Conservation (phyloP, 2,888 invertebrate genomes). For the Cyrtodaria siliqua region DNA sequence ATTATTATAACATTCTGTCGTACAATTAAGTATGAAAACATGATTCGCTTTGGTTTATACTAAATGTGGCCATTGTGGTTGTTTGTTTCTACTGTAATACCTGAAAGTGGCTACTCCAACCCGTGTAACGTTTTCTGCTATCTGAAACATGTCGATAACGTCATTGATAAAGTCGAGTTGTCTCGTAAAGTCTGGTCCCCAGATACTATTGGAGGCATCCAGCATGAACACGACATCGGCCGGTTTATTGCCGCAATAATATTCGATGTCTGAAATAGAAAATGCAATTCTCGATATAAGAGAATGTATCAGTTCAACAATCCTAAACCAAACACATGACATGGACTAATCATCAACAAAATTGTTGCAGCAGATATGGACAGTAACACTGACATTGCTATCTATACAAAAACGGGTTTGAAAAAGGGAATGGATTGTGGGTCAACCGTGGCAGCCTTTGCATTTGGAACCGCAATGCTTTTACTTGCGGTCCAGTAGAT, state of each 20-base stretch:
- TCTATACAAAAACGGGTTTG: background rate
- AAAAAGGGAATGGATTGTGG: background rate
- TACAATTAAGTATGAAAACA: no score
- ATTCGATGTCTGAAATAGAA: conserved; percentile 63
- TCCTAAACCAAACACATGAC: no score
- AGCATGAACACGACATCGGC: conserved; percentile 77
- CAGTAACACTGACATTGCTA: background rate
- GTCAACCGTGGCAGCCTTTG: no score
- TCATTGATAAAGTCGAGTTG: conserved; percentile 79
- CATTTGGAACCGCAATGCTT: no score
- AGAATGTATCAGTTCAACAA: background rate
- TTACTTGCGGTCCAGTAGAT: no score
- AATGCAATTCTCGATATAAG: background rate
- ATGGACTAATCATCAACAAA: background rate
- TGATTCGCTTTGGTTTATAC: no score
- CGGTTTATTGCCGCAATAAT: conserved; percentile 72
- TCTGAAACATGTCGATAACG: conserved; percentile 78
- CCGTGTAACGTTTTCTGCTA: conserved; percentile 75
- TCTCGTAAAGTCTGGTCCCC: conserved; percentile 78
- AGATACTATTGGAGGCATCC: conserved; percentile 81
- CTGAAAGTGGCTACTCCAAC: conserved; percentile 80
- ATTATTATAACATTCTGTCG: no score
- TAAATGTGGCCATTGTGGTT: no score
- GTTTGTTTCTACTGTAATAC: conserved; percentile 12
- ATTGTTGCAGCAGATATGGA: background rate